Conservation (phyloP, 2,888 invertebrate species). For the Mesochorus sp. region DNA sequence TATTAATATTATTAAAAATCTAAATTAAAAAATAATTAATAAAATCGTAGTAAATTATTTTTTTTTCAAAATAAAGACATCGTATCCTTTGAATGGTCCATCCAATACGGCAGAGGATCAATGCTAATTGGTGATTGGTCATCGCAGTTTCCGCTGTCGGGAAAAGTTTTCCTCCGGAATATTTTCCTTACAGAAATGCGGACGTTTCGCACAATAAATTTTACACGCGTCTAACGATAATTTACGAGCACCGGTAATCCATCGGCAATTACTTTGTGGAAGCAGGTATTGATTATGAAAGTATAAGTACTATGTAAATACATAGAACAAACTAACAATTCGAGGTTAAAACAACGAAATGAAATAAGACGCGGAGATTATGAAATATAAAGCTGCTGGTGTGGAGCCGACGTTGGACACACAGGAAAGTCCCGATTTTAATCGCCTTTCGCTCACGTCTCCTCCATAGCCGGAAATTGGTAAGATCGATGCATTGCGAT, state of each 20-base stretch:
- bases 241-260: neutral
- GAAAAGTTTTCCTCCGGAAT: too few relatives aligned
- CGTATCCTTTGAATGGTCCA: too few relatives aligned
- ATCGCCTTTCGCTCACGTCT: conserved; percentile 1
- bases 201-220: neutral
- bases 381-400: conserved; percentile 14
- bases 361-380: neutral
- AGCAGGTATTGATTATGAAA: neutral
- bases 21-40: too few relatives aligned
- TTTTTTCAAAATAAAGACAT: too few relatives aligned
- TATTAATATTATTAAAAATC: too few relatives aligned
- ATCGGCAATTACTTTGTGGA: neutral
- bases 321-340: neutral
- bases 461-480: conserved; percentile 73
- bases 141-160: too few relatives aligned
- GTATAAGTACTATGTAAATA: neutral
- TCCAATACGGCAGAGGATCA: too few relatives aligned
- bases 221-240: neutral
- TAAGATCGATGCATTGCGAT: conserved; percentile 73
- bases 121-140: too few relatives aligned
- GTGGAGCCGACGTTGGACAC: neutral
- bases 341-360: neutral
- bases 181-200: too few relatives aligned
- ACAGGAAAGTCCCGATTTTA: conserved; percentile 72
- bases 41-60: too few relatives aligned